Percentiles rank a stretch among this genome's conserved stretches.
These are phyloP conservation scores for Labeo calbasu DNA, from an alignment of 2,797 vertebrate genomes.

Conservation along the genomic window DNA sequence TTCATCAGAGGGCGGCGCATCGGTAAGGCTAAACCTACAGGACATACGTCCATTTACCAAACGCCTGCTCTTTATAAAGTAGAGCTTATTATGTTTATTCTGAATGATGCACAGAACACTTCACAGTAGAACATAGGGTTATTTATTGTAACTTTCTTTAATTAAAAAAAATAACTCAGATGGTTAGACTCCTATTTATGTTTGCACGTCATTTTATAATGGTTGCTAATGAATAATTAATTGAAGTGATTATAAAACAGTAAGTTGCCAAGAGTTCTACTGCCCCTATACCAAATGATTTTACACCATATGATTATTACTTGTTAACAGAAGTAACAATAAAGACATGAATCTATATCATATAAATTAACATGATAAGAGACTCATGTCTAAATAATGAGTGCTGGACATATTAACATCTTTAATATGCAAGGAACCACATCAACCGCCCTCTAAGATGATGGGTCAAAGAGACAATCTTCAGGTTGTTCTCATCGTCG, in stretches of 20 bases:
- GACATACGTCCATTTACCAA: not conserved
- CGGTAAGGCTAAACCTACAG: not conserved
- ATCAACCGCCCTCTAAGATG: not conserved
- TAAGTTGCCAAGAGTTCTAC: not conserved
- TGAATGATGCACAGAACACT: not conserved
- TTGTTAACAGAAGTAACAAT: not conserved
- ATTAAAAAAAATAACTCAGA: not conserved
- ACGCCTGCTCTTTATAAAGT: not conserved
- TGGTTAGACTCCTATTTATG: not conserved
- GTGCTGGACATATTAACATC: not conserved
- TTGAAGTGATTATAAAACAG: not conserved
- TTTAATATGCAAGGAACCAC: not conserved
- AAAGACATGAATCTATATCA: not conserved
- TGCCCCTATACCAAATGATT: not conserved
- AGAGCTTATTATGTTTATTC: not conserved
- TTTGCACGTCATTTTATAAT: not conserved
- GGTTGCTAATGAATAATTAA: not conserved
- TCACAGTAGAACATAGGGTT: not conserved
- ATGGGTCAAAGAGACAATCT: not conserved
- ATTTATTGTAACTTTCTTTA: not conserved
- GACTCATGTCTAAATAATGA: not conserved
- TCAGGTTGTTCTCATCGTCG: constrained; percentile 13
- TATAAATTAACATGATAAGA: not conserved
- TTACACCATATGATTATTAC: not conserved
- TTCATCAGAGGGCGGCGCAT: constrained; percentile 11